phyloP scores from a whole-genome alignment of 1,140 invertebrate genomes.

The Phymorhynchus buccinoides region DNA sequence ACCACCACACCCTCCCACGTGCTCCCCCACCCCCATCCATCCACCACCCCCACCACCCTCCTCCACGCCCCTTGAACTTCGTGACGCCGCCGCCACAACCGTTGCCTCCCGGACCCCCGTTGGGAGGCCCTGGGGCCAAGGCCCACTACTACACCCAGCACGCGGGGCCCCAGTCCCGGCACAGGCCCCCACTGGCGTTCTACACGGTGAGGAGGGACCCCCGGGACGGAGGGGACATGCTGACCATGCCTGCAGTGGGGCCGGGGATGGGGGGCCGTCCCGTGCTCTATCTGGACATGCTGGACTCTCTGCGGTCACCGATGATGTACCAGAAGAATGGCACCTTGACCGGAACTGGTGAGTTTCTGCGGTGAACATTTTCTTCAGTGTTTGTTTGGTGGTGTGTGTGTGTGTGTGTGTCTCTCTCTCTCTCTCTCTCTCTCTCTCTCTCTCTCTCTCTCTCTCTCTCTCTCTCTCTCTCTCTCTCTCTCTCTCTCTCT shows the following conservation, averaged over 20 bases:
- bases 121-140: conserved; percentile 10
- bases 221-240: background rate
- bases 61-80: background rate
- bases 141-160: conserved; percentile 43
- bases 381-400: too few relatives aligned
- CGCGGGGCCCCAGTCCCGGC: background rate
- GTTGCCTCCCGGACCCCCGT: too few relatives aligned
- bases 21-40: background rate
- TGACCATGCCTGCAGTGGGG: background rate
- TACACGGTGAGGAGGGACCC: conserved; percentile 45
- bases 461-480: too few relatives aligned
- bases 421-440: too few relatives aligned
- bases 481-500: too few relatives aligned
- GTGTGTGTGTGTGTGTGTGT: too few relatives aligned
- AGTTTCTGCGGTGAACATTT: too few relatives aligned
- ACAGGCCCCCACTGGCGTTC: conserved; percentile 40
- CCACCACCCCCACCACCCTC: background rate
- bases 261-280: conserved; percentile 32
- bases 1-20: too few relatives aligned
- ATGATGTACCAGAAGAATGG: too few relatives aligned
- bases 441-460: too few relatives aligned
- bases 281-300: conserved; percentile 44
- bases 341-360: too few relatives aligned
- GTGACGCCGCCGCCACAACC: too few relatives aligned
- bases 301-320: background rate